Percentiles rank a stretch among this genome's conserved stretches.
These are phyloP conservation scores for Ridgeia piscesae DNA, from an alignment of 1,140 invertebrate species.

Conservation along the genomic window DNA sequence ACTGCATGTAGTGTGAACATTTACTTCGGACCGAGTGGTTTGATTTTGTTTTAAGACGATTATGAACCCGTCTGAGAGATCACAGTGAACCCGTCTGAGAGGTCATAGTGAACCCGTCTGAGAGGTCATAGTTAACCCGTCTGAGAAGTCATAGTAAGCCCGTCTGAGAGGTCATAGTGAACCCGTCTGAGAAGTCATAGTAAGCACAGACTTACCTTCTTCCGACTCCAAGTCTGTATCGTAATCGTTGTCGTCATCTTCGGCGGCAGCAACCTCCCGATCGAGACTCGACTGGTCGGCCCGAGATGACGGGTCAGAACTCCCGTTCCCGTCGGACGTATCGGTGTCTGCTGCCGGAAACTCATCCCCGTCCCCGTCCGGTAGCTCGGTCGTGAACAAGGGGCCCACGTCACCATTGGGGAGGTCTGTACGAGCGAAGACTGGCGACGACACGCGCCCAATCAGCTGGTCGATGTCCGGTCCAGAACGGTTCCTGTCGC, in stretches of 20 bases:
- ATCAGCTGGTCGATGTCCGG: not conserved
- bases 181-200: too few relatives aligned
- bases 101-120: too few relatives aligned
- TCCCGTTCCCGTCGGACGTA: not conserved
- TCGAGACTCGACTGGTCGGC: not conserved
- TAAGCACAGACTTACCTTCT: not conserved
- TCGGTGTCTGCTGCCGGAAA: not conserved
- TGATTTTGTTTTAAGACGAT: too few relatives aligned
- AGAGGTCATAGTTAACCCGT: too few relatives aligned
- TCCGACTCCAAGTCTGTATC: not conserved
- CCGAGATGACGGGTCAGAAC: not conserved
- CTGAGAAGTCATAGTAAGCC: too few relatives aligned
- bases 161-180: too few relatives aligned
- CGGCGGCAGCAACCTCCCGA: not conserved
- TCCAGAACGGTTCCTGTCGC: not conserved
- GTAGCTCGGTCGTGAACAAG: not conserved
- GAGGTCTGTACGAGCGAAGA: not conserved
- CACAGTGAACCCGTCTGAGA: too few relatives aligned
- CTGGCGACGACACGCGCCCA: not conserved
- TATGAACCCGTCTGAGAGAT: too few relatives aligned
- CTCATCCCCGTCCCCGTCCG: not conserved
- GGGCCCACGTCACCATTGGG: not conserved
- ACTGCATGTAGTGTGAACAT: too few relatives aligned
- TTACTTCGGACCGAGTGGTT: too few relatives aligned
- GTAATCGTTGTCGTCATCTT: not conserved